Percentiles rank a stretch among this genome's conserved stretches.
Conservation (phyloP, 1,140 invertebrate species). For the Scaptodrosophila lebanonensis region DNA sequence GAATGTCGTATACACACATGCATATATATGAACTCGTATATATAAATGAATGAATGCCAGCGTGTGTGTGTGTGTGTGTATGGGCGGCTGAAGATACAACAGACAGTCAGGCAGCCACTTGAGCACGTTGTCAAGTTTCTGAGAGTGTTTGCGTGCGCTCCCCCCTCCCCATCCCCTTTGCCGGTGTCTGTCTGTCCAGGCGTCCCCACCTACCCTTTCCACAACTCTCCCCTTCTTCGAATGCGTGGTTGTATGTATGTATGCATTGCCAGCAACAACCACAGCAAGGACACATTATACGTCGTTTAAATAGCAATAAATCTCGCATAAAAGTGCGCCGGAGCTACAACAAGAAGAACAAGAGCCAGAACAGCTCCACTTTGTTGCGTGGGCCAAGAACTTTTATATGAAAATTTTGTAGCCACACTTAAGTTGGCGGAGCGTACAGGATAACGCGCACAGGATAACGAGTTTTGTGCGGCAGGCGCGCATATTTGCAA, state of each 20-base stretch:
- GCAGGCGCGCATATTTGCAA: conserved; percentile 54
- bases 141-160: conserved; percentile 41
- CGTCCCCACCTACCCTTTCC: no score
- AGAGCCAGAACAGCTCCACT: conserved; percentile 24
- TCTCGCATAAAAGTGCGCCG: conserved; percentile 66
- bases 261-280: conserved; percentile 27
- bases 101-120: conserved; percentile 50
- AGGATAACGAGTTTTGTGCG: conserved; percentile 19
- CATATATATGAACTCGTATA: no score
- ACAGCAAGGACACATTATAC: conserved; percentile 64
- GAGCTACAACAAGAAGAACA: conserved; percentile 13
- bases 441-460: conserved; percentile 34
- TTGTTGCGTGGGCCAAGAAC: conserved; percentile 39
- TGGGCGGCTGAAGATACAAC: conserved; percentile 5
- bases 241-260: conserved; percentile 25
- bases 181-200: conserved; percentile 4
- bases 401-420: conserved; percentile 67
- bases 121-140: conserved; percentile 71
- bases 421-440: conserved; percentile 27
- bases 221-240: no score
- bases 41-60: no score
- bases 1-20: no score
- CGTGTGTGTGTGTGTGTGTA: conserved; percentile 1
- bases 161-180: no score
- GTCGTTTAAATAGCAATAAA: conserved; percentile 74